A percentile compares a stretch with the other conserved stretches of the same genome.
phyloP scores from a whole-genome alignment of 2,797 vertebrate genomes.

The Echiichthys vipera region DNA sequence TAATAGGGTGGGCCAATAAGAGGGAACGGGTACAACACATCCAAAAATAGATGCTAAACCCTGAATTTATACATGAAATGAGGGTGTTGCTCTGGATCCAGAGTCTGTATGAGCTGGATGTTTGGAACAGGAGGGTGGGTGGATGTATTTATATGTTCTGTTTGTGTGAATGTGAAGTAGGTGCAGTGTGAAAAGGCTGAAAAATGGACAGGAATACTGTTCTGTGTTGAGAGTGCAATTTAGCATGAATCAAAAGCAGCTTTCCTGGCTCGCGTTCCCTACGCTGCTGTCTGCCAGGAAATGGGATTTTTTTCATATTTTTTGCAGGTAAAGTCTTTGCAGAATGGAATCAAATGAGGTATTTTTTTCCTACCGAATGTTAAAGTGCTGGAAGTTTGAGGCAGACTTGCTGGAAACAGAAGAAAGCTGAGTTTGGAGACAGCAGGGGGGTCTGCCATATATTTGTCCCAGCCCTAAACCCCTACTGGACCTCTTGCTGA shows the following conservation, averaged over 20 bases:
- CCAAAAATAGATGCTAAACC: constrained; percentile 66
- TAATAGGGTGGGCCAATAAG: constrained; percentile 63
- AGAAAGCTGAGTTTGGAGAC: constrained; percentile 70
- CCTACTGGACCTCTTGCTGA: constrained; percentile 69
- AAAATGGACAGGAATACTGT: constrained; percentile 76
- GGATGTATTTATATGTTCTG: constrained; percentile 31
- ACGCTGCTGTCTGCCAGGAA: constrained; percentile 80
- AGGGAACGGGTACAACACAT: constrained; percentile 52
- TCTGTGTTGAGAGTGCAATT: constrained; percentile 83
- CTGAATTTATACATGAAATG: constrained; percentile 50
- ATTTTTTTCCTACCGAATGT: constrained; percentile 78
- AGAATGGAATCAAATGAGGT: constrained; percentile 85
- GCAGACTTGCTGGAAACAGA: constrained; percentile 75
- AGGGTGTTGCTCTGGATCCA: constrained; percentile 62
- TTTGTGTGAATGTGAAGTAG: constrained; percentile 61
- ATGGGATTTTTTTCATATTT: constrained; percentile 76
- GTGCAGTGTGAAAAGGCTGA: constrained; percentile 74
- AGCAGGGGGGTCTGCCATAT: constrained; percentile 66
- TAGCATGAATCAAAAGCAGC: constrained; percentile 85
- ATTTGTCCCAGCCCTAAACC: constrained; percentile 62
- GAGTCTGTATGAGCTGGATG: constrained; percentile 33
- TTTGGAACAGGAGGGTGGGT: constrained; percentile 42
- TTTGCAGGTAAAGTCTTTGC: constrained; percentile 82
- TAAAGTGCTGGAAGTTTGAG: constrained; percentile 73
- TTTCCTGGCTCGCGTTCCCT: constrained; percentile 80